phyloP scores from a whole-genome alignment of 2,797 vertebrate species.

The Fistularia commersonii region DNA sequence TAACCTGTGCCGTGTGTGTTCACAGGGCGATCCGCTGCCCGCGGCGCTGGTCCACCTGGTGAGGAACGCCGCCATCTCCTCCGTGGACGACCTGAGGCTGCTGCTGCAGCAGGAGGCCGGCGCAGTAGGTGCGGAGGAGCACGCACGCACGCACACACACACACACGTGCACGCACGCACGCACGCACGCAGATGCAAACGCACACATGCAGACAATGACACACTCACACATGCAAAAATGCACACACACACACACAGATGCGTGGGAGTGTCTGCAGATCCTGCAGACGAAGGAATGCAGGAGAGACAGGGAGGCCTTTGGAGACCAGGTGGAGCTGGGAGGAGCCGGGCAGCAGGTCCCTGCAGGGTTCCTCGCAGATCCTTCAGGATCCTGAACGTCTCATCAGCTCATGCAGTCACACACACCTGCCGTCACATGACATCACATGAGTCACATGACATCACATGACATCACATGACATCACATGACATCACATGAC shows the following conservation, averaged over 20 bases:
- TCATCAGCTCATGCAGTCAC: no score
- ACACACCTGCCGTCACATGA: no score
- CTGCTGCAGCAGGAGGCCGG: slow-evolving; percentile 81
- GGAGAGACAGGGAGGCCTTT: no score
- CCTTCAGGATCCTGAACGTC: no score
- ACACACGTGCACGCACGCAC: slow-evolving; percentile 24
- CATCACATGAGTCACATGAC: no score
- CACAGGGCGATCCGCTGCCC: slow-evolving; percentile 87
- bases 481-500: no score
- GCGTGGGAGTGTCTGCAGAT: background rate
- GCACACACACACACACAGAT: background rate
- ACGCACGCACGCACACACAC: slow-evolving; percentile 16
- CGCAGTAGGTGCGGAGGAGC: slow-evolving; percentile 83
- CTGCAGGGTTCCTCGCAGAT: no score
- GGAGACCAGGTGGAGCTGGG: background rate
- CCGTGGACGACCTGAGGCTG: slow-evolving; percentile 86
- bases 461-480: no score
- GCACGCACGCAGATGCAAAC: slow-evolving; percentile 24
- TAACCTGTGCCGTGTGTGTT: slow-evolving; percentile 13
- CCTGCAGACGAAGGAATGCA: background rate
- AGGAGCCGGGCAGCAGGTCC: no score
- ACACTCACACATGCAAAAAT: slow-evolving; percentile 21
- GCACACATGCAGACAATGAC: slow-evolving; percentile 5
- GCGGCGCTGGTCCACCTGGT: slow-evolving; percentile 87
- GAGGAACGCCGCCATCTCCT: slow-evolving; percentile 82